Conservation (phyloP, 1,140 invertebrate genomes). For the Harpegnathos saltator region DNA sequence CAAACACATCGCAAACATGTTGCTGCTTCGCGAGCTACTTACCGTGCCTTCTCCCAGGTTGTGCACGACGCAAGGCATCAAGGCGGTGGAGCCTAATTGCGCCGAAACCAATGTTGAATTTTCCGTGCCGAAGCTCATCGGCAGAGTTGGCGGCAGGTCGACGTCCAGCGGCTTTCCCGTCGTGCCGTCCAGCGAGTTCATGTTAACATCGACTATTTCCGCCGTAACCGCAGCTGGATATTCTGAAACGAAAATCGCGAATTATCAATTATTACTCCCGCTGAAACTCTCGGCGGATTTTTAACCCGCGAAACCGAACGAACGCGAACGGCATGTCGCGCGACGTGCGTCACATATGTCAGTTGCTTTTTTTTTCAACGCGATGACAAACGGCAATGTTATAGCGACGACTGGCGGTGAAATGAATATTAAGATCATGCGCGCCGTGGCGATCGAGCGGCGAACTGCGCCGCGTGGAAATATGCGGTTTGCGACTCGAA, state of each 20-base stretch:
- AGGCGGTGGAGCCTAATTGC: conserved; percentile 93
- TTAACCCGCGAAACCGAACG: not conserved
- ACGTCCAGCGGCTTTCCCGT: conserved; percentile 76
- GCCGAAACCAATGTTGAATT: conserved; percentile 93
- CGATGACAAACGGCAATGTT: not conserved
- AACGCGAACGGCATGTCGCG: too few relatives aligned
- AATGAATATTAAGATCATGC: not conserved
- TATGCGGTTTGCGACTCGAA: too few relatives aligned
- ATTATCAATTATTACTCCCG: conserved; percentile 4
- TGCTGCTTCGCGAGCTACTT: conserved; percentile 85
- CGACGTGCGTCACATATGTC: too few relatives aligned
- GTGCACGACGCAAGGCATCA: conserved; percentile 92
- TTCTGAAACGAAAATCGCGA: conserved; percentile 70
- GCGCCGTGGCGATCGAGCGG: not conserved
- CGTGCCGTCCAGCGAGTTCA: conserved; percentile 82
- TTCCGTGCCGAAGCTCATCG: conserved; percentile 92
- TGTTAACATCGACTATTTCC: conserved; percentile 79
- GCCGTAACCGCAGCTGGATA: conserved; percentile 74
- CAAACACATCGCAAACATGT: too few relatives aligned
- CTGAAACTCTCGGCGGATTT: not conserved
- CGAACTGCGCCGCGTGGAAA: too few relatives aligned
- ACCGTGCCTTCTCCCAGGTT: conserved; percentile 95
- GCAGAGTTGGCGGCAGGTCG: conserved; percentile 81
- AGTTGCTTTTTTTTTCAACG: too few relatives aligned
- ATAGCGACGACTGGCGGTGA: not conserved